These are phyloP conservation scores for Protobothrops flavoviridis DNA, from an alignment of 2,113 vertebrate species.

Conservation along the genomic window DNA sequence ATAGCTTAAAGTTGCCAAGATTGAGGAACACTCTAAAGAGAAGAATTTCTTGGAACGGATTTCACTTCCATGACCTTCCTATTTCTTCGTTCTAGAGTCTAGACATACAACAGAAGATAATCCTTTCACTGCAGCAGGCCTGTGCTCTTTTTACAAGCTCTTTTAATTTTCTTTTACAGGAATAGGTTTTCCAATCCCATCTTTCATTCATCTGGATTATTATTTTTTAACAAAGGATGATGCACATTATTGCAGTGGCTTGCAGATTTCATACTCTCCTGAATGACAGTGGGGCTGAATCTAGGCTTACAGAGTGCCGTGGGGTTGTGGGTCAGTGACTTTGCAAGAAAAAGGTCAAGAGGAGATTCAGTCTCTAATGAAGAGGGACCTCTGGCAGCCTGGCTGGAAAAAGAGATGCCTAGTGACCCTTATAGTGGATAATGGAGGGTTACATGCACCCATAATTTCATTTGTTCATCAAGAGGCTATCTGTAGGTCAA, in stretches of 20 bases:
- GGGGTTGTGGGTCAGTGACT: neutral
- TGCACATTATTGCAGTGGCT: neutral
- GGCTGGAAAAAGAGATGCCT: neutral
- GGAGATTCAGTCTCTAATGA: neutral
- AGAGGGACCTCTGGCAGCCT: neutral
- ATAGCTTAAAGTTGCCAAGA: neutral
- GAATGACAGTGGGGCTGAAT: neutral
- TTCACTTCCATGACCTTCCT: neutral
- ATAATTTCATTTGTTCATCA: neutral
- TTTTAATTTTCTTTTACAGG: neutral
- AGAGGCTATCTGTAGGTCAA: neutral
- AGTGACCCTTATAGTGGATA: neutral
- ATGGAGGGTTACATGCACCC: neutral
- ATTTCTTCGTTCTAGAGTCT: neutral
- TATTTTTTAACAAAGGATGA: neutral
- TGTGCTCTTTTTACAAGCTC: neutral
- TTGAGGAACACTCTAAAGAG: neutral
- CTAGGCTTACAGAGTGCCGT: neutral
- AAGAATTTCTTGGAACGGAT: neutral
- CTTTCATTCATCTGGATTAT: neutral
- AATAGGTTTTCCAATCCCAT: neutral
- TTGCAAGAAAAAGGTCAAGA: neutral
- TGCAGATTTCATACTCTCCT: neutral
- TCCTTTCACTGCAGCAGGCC: neutral
- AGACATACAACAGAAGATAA: neutral